Base-by-base conservation (phyloP, 2,888 invertebrate genomes). In the Heteromurus nitidus region DNA sequence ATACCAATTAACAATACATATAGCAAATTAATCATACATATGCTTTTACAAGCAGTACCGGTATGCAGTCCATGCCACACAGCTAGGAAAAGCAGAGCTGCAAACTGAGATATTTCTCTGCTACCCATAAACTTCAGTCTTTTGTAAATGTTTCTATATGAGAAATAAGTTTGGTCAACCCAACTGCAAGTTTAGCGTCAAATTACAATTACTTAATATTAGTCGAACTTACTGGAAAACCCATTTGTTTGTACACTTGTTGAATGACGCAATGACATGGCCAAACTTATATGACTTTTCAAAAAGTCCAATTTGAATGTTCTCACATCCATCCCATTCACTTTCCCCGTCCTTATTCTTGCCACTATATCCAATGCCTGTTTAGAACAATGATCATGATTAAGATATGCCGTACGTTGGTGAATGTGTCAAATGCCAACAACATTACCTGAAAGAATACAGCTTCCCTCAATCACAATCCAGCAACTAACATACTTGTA, bases 51-150 rank as follows among this genome's bases (percentile, higher is more conserved):
- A 44, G 9, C 16, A 22, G n/a, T 31, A 64, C 82, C 98, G 11
- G 95, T 93, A 88, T 96, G 95, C 70, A 96, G 93, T 13, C 99
- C 99, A 89, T 99, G 99, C 99, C 99, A 99, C 0, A 97, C 88
- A 0, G 99, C 97, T 47, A 99, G 92, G 90, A 98, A 99, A 0
- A 93, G 76, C 50, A 99, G 90, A 0, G 98, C 95, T 0, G 92
- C 91, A 0, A 93, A 90, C 89, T 99, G 98, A 84, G 98, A 98
- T 86, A 92, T 84, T 64, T 90, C 91, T 22, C 94, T 92, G 89
- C 94, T 96, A 62, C 95, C 95, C 64, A 99, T 91, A 89, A 97
- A 98, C 88, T 94, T 95, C 53, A 99, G 91, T 2, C 99, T 92
- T 89, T 98, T 98, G 91, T 96, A 99, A 24, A 99, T 91, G 89